Base-by-base conservation (phyloP, 2,113 vertebrate genomes). In the Cinclus mexicanus region DNA sequence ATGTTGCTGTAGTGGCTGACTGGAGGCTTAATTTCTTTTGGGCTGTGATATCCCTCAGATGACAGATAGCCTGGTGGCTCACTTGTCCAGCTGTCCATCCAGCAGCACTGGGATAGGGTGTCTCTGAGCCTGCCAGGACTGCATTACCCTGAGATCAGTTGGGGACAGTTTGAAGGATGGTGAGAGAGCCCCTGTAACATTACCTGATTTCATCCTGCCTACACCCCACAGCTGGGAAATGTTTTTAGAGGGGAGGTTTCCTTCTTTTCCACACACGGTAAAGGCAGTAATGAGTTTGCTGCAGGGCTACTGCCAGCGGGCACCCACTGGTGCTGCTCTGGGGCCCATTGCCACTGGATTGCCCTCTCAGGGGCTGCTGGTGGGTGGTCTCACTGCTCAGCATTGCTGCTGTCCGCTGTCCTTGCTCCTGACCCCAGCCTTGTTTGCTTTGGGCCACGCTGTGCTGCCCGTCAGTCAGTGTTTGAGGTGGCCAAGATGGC, bases 311-410 rank as follows among this genome's bases (percentile, higher is more conserved):
- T 68, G 74, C 69, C 35, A 20, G 50, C 55, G 1, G 0, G 57
- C 81, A 74, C 64, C 72, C 59, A 1, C 14, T 46, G 72, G 64
- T 68, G 49, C 79, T 88, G 49, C 79, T 0, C 0, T 72, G 68
- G 18, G 67, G 8, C 44, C 22, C 3, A 1, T 28, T 0, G 0
- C 63, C 3, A 0, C 18, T 3, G 35, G n/a, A 10, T 23, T 20
- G 16, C 23, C 56, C 24, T 31, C 15, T 33, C 3, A 1, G 28
- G 31, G 59, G 14, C 3, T 11, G 49, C 2, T 9, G 25, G 13
- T 0, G 5, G 42, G 64, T 0, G 18, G 41, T 60, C 47, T 18
- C 2, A 0, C 13, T 0, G 3, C 57, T 52, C 9, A 14, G 47
- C 72, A 21, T 17, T 0, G 0, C 69, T 57, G 57, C 69, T 67